phyloP scores from a whole-genome alignment of 1,140 invertebrate species.

The Macrostomum lignano region DNA sequence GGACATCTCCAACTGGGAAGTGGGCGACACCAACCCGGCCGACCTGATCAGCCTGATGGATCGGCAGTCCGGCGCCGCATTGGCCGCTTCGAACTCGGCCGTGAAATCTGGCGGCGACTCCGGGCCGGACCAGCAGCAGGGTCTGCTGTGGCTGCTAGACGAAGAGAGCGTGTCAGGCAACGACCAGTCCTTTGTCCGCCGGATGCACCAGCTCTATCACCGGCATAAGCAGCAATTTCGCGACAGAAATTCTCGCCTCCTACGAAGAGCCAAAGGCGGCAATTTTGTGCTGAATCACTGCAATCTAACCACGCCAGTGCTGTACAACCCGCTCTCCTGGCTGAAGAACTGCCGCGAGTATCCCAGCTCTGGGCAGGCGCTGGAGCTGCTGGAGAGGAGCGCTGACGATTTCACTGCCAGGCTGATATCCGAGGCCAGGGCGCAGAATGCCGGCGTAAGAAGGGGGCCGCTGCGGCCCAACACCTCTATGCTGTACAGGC shows the following conservation, averaged over 20 bases:
- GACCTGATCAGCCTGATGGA: constrained; percentile 45
- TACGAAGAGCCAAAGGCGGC: too few relatives aligned
- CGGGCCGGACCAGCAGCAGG: constrained; percentile 48
- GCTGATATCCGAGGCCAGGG: too few relatives aligned
- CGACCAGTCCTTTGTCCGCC: constrained; percentile 53
- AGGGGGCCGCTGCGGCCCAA: too few relatives aligned
- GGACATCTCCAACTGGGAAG: constrained; percentile 30
- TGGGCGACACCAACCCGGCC: constrained; percentile 33
- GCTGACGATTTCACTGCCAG: too few relatives aligned
- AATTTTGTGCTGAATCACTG: too few relatives aligned
- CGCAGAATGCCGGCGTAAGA: too few relatives aligned
- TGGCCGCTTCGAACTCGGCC: constrained; percentile 30
- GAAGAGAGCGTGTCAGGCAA: constrained; percentile 60
- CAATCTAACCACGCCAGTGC: too few relatives aligned
- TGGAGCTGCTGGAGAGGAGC: too few relatives aligned
- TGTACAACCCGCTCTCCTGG: too few relatives aligned
- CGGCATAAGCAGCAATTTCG: constrained; percentile 39
- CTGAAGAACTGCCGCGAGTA: too few relatives aligned
- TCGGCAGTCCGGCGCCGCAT: constrained; percentile 36
- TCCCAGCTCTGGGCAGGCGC: too few relatives aligned
- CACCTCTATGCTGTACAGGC: too few relatives aligned
- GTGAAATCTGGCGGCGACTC: constrained; percentile 47
- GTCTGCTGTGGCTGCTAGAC: constrained; percentile 63
- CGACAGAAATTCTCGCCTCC: constrained; percentile 18
- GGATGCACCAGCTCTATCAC: constrained; percentile 34